Conservation (phyloP, 2,113 vertebrate species). For the Neomonachus schauinslandi region DNA sequence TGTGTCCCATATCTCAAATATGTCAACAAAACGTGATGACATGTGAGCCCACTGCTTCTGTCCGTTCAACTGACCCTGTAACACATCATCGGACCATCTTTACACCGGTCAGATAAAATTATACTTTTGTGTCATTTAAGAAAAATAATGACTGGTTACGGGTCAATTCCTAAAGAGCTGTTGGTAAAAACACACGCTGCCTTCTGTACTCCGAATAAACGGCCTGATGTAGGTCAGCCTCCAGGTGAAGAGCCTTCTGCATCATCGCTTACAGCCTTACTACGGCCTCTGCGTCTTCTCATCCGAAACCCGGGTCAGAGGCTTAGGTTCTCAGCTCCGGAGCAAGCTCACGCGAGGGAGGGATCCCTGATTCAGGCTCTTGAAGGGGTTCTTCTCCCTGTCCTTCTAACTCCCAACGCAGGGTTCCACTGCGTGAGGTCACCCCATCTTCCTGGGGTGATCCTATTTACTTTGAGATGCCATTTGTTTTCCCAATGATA, state of each 20-base stretch:
- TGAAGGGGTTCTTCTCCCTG: background rate
- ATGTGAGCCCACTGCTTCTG: background rate
- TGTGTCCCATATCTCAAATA: background rate
- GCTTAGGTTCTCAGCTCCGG: background rate
- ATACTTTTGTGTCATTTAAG: background rate
- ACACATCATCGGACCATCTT: background rate
- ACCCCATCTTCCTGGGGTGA: background rate
- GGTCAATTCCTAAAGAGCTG: background rate
- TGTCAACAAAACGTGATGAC: background rate
- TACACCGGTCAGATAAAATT: too few relatives aligned
- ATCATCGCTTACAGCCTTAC: background rate
- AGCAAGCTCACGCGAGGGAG: too few relatives aligned
- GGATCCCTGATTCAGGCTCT: fast-evolving
- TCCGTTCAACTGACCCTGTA: background rate
- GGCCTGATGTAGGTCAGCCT: too few relatives aligned
- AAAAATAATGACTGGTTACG: background rate
- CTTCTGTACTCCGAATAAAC: fast-evolving
- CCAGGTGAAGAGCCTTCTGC: fast-evolving
- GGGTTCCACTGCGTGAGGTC: too few relatives aligned
- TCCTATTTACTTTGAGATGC: background rate
- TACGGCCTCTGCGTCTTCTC: background rate
- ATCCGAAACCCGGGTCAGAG: background rate
- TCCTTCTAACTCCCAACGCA: fast-evolving
- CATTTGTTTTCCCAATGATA: background rate
- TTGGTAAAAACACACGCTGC: background rate